Evolutionary conservation across 2,113 vertebrate species (phyloP).

Genomic region (Mustela lutreola): DNA sequence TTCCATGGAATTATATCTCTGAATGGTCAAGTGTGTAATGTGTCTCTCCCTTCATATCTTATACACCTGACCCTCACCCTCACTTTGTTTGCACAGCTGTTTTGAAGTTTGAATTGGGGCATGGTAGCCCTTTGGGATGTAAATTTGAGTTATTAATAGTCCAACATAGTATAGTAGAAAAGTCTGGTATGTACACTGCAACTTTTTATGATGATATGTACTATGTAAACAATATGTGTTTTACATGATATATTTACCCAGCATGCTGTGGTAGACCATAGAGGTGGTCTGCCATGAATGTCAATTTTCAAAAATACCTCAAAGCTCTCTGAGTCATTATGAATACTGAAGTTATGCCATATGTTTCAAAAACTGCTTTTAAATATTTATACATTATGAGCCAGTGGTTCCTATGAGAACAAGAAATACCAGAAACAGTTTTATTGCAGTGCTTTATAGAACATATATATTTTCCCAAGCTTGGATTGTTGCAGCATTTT

Average conservation of each 20-base stretch:
- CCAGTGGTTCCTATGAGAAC: conserved; percentile 64
- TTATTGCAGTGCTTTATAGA: conserved; percentile 53
- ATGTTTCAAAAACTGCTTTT: conserved; percentile 71
- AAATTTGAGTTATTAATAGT: conserved; percentile 72
- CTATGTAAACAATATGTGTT: conserved; percentile 70
- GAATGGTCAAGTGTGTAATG: neutral
- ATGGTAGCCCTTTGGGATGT: conserved; percentile 59
- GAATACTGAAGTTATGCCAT: conserved; percentile 61
- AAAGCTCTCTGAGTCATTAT: conserved; percentile 60
- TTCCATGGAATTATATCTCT: neutral
- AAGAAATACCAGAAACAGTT: conserved; percentile 64
- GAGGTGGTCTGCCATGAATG: conserved; percentile 67
- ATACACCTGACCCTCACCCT: conserved; percentile 46
- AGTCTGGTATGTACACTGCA: conserved; percentile 59
- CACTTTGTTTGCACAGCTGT: conserved; percentile 74
- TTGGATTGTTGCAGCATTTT: conserved; percentile 65
- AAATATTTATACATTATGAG: conserved; percentile 73
- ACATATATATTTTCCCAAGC: conserved; percentile 50
- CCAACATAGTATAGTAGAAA: conserved; percentile 41
- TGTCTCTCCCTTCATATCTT: conserved; percentile 51
- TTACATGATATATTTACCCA: conserved; percentile 70
- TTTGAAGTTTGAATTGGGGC: conserved; percentile 51
- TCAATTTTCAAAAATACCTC: conserved; percentile 70
- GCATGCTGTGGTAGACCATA: conserved; percentile 54
- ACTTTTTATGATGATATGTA: conserved; percentile 65